A percentile compares a stretch with the other conserved stretches of the same genome.
These are phyloP conservation scores for Megaceryle maxima DNA, from an alignment of 2,113 vertebrate species.

Conservation along the genomic window DNA sequence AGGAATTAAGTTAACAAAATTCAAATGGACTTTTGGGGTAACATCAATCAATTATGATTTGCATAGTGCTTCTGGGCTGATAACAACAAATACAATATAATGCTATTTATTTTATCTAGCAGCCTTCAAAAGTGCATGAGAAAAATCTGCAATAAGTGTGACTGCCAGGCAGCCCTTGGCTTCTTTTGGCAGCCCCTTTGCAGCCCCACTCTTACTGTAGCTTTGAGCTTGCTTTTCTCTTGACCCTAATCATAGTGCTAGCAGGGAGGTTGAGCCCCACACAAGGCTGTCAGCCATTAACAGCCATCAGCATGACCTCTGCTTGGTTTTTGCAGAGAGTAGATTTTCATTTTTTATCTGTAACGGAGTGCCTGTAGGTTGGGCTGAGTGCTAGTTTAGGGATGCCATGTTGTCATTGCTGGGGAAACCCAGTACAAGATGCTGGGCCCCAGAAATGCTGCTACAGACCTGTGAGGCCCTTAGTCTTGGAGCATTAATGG, in stretches of 20 bases:
- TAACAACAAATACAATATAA: background rate
- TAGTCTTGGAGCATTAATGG: accelerated
- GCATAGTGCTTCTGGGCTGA: constrained; percentile 13
- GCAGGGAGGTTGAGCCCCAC: background rate
- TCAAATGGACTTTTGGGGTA: constrained; percentile 24
- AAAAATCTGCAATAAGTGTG: background rate
- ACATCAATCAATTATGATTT: constrained; percentile 52
- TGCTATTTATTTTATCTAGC: constrained; percentile 43
- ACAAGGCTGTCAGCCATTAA: background rate
- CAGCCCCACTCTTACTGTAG: background rate
- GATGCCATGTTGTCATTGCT: background rate
- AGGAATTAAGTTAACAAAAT: constrained; percentile 47
- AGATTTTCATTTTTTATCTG: background rate
- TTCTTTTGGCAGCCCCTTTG: background rate
- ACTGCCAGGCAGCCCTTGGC: background rate
- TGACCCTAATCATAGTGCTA: background rate
- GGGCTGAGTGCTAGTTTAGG: background rate
- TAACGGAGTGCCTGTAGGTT: too few species aligned
- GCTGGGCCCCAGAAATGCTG: background rate
- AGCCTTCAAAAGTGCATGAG: background rate
- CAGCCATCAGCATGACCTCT: background rate
- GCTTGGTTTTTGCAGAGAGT: background rate
- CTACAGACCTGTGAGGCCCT: accelerated
- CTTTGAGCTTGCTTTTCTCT: background rate
- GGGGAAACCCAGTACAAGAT: accelerated